These are phyloP conservation scores for Tauraco hartlaubi DNA, from an alignment of 2,797 vertebrate species.

Conservation along the genomic window DNA sequence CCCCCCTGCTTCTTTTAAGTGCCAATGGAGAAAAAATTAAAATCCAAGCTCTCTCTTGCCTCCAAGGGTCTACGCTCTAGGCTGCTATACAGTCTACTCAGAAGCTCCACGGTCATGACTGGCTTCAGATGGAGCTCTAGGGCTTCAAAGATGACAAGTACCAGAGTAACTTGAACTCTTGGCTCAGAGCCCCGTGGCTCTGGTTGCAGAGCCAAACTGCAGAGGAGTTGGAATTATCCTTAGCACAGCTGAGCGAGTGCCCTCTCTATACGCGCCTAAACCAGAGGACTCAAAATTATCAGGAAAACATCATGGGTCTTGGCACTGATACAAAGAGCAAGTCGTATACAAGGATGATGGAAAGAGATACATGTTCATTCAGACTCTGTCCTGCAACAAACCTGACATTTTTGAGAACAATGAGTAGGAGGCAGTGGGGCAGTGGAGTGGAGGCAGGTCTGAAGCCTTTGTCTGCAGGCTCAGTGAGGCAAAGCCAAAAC, in stretches of 20 bases:
- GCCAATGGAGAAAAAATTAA: neutral
- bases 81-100: neutral
- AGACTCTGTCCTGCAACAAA: conserved; percentile 23
- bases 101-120: neutral
- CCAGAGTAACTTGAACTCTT: conserved; percentile 49
- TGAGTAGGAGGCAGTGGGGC: neutral
- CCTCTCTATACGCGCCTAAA: conserved; percentile 53
- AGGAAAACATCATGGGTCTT: conserved; percentile 36
- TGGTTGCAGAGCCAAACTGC: conserved; percentile 66
- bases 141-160: conserved; percentile 59
- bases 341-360: neutral
- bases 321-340: conserved; percentile 16
- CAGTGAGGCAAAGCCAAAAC: neutral
- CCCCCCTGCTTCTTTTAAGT: neutral
- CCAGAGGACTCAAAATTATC: conserved; percentile 42
- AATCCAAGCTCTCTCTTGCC: neutral
- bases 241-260: conserved; percentile 55
- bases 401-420: neutral
- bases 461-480: neutral
- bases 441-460: neutral
- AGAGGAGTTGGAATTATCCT: conserved; percentile 64
- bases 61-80: neutral
- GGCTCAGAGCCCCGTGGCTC: conserved; percentile 17
- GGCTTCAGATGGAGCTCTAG: conserved; percentile 65
- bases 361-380: neutral